Base-by-base conservation (phyloP, 2,113 vertebrate species). In the Tinamus guttatus region DNA sequence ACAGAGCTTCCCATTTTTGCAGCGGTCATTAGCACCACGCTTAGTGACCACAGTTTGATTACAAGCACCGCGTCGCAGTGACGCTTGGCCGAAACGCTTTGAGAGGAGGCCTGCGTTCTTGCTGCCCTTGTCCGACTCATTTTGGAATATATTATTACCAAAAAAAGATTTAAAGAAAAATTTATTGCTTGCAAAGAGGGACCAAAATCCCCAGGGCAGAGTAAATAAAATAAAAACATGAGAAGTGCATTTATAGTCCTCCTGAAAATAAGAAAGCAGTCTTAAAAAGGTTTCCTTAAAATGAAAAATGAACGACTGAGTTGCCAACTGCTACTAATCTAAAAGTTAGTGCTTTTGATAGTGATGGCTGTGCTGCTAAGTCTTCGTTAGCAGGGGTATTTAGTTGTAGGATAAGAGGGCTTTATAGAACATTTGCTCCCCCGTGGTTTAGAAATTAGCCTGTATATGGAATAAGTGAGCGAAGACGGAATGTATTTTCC, bases 151-250 rank as follows among this genome's bases (percentile, higher is more conserved):
- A 93, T 96, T 98, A 98, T 97, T 95, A 88, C 93, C 89, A 93
- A 95, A 95, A 47, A 47, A 97, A 97, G 93, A 91, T 96, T 95
- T 95, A 97, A 97, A 87, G 85, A 90, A 95, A 97, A 97, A 98
- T 97, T 98, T 97, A 98, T 96, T 94, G 94, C 96, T 97, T 96
- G 89, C 96, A 94, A 97, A 97, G 89, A 97, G 96, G 94, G 91
- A 95, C 94, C 63, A 64, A 94, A 96, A 91, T 97, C 97, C 97
- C 97, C 70, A 68, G 96, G 98, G 98, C 95, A 95, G 91, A 97
- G 97, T 98, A 98, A 98, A 98, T 96, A 96, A 97, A 98, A 96
- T 94, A 95, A 97, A 98, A 98, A 98, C 97, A 98, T 86, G 96
- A 98, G 96, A 97, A 96, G 90, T 97, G 96, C 97, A 97, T 96